phyloP scores from a whole-genome alignment of 2,888 invertebrate species.

The Philereme vetulata region DNA sequence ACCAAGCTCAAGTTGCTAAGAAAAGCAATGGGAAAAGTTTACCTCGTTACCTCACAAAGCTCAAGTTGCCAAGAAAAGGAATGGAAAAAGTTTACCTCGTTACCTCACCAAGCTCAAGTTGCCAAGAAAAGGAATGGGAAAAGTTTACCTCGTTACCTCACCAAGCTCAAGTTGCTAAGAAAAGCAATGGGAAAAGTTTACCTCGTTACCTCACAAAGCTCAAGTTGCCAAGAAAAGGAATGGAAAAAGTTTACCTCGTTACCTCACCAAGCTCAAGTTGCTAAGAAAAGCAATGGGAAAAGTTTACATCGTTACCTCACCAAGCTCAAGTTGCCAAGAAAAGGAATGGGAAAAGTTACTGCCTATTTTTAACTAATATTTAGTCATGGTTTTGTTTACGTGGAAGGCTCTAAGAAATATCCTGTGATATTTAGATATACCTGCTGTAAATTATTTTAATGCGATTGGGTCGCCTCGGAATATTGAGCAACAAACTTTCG shows the following conservation, averaged over 20 bases:
- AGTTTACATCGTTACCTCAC: conserved; percentile 4
- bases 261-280: conserved; percentile 2
- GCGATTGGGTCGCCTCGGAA: too few species aligned
- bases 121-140: too few species aligned
- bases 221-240: too few species aligned
- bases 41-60: conserved; percentile 7
- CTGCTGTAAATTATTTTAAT: too few species aligned
- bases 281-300: too few species aligned
- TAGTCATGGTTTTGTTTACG: too few species aligned
- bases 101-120: conserved; percentile 3
- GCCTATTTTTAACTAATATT: too few species aligned
- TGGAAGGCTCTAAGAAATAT: too few species aligned
- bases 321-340: background rate
- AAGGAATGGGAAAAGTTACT: too few species aligned
- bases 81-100: background rate
- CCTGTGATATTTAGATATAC: too few species aligned
- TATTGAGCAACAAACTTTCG: too few species aligned
- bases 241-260: conserved; percentile 1
- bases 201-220: conserved; percentile 8
- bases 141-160: conserved; percentile 4
- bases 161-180: background rate
- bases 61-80: background rate
- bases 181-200: background rate
- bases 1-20: background rate
- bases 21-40: background rate